Evolutionary conservation across 2,888 invertebrate species (phyloP), one percentile per base, ranked within the genome.

Genomic region (Tortrix viridana): DNA sequence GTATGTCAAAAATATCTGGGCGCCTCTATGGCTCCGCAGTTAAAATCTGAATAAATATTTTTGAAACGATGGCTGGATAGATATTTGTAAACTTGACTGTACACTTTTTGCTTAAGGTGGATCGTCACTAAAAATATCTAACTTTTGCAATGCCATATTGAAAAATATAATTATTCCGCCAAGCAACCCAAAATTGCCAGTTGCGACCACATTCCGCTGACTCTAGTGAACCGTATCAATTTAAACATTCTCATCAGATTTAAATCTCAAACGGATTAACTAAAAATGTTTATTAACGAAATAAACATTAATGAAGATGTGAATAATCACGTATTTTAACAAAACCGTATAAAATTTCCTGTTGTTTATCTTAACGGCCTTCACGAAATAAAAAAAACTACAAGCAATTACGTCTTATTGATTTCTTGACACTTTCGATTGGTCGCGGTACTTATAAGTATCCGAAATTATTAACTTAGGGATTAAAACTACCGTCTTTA

Each of bases 391-490:
- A 44, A 22, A n/a, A 43, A 46, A 62, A 52, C 23, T 57, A 20
- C 26, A 46, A 38, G 38, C 38, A 26, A 41, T 55, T 55, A 44
- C 22, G 18, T 12, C 32, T 18, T 50, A 50, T 62, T 56, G 56
- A 56, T 62, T 37, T 46, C 50, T 46, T 56, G 37, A 56, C 56
- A 56, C 56, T 62, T 54, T 48, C 5, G 43, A 52, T 57, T 57
- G 44, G 46, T 16, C 3, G 19, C 50, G 56, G 62, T 20, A 57
- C 46, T 41, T 52, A n/a, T 5, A 41, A 41, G 41, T n/a, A 38
- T n/a, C n/a, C 2, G 41, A 41, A n/a, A n/a, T 16, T 14, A n/a
- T 16, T 41, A n/a, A 41, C 16, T n/a, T 5, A n/a, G 16, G 41
- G 32, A 20, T 44, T 12, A 38, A 16, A 19, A 48, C 7, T 48